Evolutionary conservation across 1,140 invertebrate genomes (phyloP), one percentile per base, ranked within the genome.

Genomic region (Anastatus disparis): DNA sequence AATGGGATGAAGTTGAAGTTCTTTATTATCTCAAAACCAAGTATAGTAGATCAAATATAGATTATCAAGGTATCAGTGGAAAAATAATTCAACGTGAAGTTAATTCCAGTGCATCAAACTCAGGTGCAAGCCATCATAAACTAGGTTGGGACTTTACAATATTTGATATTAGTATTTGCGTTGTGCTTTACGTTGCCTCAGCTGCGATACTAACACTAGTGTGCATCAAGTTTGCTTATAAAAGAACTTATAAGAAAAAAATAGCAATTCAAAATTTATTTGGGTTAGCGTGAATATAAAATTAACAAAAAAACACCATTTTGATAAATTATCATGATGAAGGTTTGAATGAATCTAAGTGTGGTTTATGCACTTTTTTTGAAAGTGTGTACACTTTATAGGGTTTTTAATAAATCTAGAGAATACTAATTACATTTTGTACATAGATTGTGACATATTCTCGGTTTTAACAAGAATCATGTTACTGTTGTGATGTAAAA

Each of bases 171-270:
- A 90, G 91, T 71, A 89, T 94, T 77, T 94, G 92, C 82, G 89
- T 93, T 71, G 78, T 93, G 24, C 82, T 94, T 22, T 95, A 94
- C 78, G 78, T 91, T 31, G 82, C 88, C 35, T 93, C 91, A 68
- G 89, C 91, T 52, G 74, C 86, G 42, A 90, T 94, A 77, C 87
- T 94, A 69, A 87, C 93, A 66, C 64, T 93, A 65, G 90, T 94
- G 61, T 94, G 94, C 81, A 91, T 93, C 78, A 90, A 92, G 79
- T 93, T 94, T 81, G 87, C 92, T 62, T 87, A 91, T 58, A 91
- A 89, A 79, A 87, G 88, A 78, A 89, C 87, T 70, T 91, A 92
- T 78, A 89, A 88, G 76, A 93, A 91, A 84, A 92, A 91, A 80
- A 81, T 85, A 56, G 91, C 91, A 76, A 86, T 90, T 74, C 88